phyloP scores from a whole-genome alignment of 1,140 invertebrate species.

The Theocolax elegans region DNA sequence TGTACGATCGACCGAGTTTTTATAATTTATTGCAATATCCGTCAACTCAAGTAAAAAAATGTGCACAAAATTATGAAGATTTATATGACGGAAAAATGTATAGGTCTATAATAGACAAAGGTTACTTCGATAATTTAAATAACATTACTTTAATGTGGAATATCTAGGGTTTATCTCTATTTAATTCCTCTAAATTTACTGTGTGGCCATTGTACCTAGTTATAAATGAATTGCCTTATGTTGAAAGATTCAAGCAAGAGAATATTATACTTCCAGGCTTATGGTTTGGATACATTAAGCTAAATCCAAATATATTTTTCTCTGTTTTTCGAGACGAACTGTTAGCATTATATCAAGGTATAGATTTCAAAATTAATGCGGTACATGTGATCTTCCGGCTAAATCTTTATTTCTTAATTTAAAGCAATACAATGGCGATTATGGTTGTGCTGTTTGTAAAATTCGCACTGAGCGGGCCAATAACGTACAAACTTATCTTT shows the following conservation, averaged over 20 bases:
- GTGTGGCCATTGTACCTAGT: conserved; percentile 17
- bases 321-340: background rate
- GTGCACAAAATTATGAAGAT: conserved; percentile 1
- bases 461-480: background rate
- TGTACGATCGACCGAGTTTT: too few species aligned
- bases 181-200: conserved; percentile 15
- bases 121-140: background rate
- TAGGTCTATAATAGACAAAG: too few species aligned
- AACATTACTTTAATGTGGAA: too few species aligned
- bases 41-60: too few species aligned
- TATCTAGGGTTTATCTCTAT: conserved; percentile 1
- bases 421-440: too few species aligned
- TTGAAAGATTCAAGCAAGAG: background rate
- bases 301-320: background rate
- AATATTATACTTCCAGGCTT: too few species aligned
- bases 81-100: conserved; percentile 16
- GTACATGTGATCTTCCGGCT: background rate
- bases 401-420: too few species aligned
- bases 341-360: background rate
- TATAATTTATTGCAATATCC: too few species aligned
- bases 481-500: conserved; percentile 1
- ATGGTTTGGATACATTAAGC: conserved; percentile 12
- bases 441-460: too few species aligned
- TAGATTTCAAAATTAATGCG: background rate
- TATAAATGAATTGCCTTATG: conserved; percentile 11